A percentile compares a stretch with the other conserved stretches of the same genome.
Evolutionary conservation across 1,140 invertebrate genomes (phyloP).

Genomic region (Littorina saxatilis): DNA sequence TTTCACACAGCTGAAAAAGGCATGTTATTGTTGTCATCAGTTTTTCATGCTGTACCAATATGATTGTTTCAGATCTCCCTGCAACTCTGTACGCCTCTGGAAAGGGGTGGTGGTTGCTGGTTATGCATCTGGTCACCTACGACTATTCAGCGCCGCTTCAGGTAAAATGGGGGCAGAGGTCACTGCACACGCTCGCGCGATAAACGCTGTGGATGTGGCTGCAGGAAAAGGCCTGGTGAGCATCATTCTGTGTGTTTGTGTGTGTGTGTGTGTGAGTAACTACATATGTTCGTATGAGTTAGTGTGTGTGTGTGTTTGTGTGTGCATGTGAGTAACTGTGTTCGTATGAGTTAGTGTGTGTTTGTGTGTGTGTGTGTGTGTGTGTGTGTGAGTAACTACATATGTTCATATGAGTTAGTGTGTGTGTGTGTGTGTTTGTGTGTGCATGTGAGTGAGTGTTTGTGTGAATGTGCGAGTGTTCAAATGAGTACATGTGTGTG

Average conservation of each 20-base stretch:
- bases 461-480: not conserved
- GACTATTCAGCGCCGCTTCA: slow-evolving; percentile 69
- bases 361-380: not conserved
- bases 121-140: slow-evolving; percentile 77
- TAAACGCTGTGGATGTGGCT: slow-evolving; percentile 77
- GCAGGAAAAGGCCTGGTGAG: slow-evolving; percentile 71
- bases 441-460: not conserved
- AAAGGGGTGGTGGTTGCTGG: slow-evolving; percentile 72
- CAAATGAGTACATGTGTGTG: not conserved
- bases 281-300: not conserved
- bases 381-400: not conserved
- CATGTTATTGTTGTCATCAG: slow-evolving; percentile 7
- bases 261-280: not conserved
- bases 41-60: not conserved
- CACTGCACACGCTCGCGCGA: slow-evolving; percentile 76
- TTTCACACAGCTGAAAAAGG: not conserved
- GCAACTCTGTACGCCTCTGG: slow-evolving; percentile 63
- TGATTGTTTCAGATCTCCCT: slow-evolving; percentile 63
- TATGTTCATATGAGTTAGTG: not conserved
- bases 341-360: not conserved
- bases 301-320: not conserved
- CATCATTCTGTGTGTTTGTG: not conserved
- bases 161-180: slow-evolving; percentile 74
- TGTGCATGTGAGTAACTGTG: not conserved
- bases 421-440: slow-evolving; percentile 1